Evolutionary conservation across 2,888 invertebrate genomes (phyloP), one percentile per base, ranked within the genome.

Genomic region (Panopea generosa): DNA sequence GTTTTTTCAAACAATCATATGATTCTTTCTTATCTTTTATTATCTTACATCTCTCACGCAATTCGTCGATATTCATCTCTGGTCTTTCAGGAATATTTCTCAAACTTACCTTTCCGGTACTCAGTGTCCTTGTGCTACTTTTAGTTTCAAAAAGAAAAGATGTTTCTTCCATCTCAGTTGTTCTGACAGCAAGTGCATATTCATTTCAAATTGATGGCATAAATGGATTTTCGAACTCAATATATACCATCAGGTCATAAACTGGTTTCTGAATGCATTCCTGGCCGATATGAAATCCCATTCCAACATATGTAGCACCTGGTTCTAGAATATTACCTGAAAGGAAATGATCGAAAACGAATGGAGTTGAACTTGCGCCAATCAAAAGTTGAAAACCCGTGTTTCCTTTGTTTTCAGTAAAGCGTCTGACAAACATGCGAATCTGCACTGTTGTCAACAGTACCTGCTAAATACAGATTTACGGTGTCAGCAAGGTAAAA

Each of bases 281-380:
- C 14, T 38, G 45, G 16, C 66, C 77, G 9, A 77, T 60, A 16
- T 65, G 67, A 16, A 81, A 66, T 2, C 61, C 74, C 0, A 69
- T 68, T 33, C 83, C 84, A 16, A 65, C 74, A 47, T 75, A 78
- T 1, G 65, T 56, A 2, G 82, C 69, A 16, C 84, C 84, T 1
- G 78, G 84, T 2, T 82, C 71, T 3, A 83, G 26, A 6, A 77
- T 47, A 2, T 45, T 61, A 1, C 65, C 73, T 2, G 38, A 38
- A 1, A 84, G 26, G 16, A 62, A 47, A 65, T 84, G 84, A 1
- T 78, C 77, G 40, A 67, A 84, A 1, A 83, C 74, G 59, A 75
- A 78, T 2, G 83, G 72, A 22, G 75, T 72, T 16, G 69, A 26
- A 11, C 22, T 22, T 18, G 63, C 49, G 14, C 65, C 66, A 6